Base-by-base conservation (phyloP, 2,113 vertebrate genomes). In the Mixornis gularis region DNA sequence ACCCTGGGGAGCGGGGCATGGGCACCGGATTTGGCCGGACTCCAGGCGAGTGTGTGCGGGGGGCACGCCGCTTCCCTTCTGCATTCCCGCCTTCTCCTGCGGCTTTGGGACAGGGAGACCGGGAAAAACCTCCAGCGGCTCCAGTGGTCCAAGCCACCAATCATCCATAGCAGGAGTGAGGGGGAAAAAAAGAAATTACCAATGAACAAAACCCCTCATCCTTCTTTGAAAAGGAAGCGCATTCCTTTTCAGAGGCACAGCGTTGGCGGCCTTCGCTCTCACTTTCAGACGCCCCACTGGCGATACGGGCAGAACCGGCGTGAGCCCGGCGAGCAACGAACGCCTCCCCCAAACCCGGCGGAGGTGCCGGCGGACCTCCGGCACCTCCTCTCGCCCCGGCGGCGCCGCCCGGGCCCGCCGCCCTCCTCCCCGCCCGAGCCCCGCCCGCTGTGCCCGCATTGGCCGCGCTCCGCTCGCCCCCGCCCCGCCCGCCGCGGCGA, bases 291-390 rank as follows among this genome's bases (percentile, higher is more conserved):
- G 27, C 27, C 12, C 17, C 21, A 0, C 22, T 3, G 12, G 7
- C 6, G 6, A 46, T 20, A 9, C 2, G 0, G 3, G 9, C 6
- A 46, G 26, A 3, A 5, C 8, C 4, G 19, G 29, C 3, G 21
- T 0, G 10, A 41, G 3, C 8, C 10, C 7, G 2, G 3, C 1
- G 5, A 13, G 1, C 3, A 16, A 15, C 0, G 3, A 6, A 13
- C 10, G 1, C 48, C 32, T 2, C 0, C 13, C 3, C 9, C 24
- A 9, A 4, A 1, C 19, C 9, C 27, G 1, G 7, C 3, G 1
- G 22, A 7, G 9, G n/a, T 3, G 3, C 9, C 9, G 1, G 1
- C 6, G 1, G 1, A 3, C 3, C 12, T 7, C 36, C 27, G 9
- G 29, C 44, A 4, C 2, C 4, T 3, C 3, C 20, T 4, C 17